Base-by-base conservation (phyloP, 1,140 invertebrate genomes). In the Anoplophora glabripennis region DNA sequence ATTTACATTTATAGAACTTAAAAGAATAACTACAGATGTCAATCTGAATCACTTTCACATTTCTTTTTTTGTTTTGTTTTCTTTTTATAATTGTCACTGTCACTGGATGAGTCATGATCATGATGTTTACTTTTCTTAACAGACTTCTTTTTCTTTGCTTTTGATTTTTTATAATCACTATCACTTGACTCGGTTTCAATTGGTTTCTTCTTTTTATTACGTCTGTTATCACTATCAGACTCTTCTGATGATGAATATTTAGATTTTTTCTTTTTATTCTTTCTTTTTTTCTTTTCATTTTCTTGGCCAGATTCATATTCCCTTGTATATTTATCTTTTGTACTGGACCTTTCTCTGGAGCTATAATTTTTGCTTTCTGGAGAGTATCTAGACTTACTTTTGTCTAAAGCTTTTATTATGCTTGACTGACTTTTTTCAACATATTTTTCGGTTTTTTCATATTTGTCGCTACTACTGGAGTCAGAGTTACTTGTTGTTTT, bases 31-130 rank as follows among this genome's bases (percentile, higher is more conserved):
- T 28, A 28, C 21, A 28, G 5, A 28, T 28, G 5, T 28, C 5
- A 28, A 28, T 28, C 21, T 28, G 21, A 28, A 28, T 41, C 38
- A 59, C 71, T 37, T 58, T 40, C 45, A 41, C 11, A 14, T 41
- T 51, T 56, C 40, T 33, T 60, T 56, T 17, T 60, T 28, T 38
- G 40, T 14, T 56, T 56, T 56, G 1, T 11, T 38, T 38, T 54
- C 21, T 45, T 54, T 54, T 10, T 54, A 33, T 33, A 11, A 17
- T 5, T 36, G 1, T 55, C 53, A 42, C 59, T 61, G 48, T 53
- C 53, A 51, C 59, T 57, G 49, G 18, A 40, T 21, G 11, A 18
- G 36, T 28, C 14, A 17, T 11, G 52, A 14, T 28, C 14, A 17
- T 11, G 52, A 14, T 51, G 48, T 45, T 54, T 54, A 15, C 33